A percentile compares a stretch with the other conserved stretches of the same genome.
Evolutionary conservation across 2,113 vertebrate genomes (phyloP).

Genomic region (Hemicordylus capensis): DNA sequence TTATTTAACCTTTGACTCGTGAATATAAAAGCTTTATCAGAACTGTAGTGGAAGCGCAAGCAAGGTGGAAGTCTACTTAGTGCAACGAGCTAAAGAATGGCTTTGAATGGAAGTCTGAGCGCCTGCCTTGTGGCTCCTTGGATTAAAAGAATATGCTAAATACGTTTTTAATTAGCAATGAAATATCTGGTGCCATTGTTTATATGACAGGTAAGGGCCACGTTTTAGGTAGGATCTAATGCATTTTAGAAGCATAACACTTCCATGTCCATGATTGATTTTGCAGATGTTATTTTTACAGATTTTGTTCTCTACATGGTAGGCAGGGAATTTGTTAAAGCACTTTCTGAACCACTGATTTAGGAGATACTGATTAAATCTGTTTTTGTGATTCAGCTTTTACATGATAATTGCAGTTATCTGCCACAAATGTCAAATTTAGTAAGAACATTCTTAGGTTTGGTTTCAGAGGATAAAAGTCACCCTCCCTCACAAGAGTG

Average conservation of each 20-base stretch:
- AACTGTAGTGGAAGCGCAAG: conserved; percentile 76
- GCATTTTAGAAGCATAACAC: conserved; percentile 17
- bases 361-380: not conserved
- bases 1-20: conserved; percentile 91
- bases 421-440: not conserved
- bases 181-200: conserved; percentile 51
- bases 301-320: conserved; percentile 12
- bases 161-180: conserved; percentile 61
- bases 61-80: conserved; percentile 79
- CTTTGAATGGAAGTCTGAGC: conserved; percentile 67
- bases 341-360: not conserved
- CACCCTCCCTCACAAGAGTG: not conserved
- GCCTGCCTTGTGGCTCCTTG: conserved; percentile 58
- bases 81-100: conserved; percentile 57
- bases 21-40: conserved; percentile 87
- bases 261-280: not conserved
- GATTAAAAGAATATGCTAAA: conserved; percentile 61
- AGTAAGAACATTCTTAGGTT: not conserved
- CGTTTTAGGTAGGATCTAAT: conserved; percentile 31
- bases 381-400: conserved; percentile 4
- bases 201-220: conserved; percentile 30
- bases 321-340: conserved; percentile 26
- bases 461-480: not conserved
- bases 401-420: not conserved
- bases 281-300: not conserved